phyloP scores from a whole-genome alignment of 2,797 vertebrate genomes.

The Muraenolepis orangiensis region DNA sequence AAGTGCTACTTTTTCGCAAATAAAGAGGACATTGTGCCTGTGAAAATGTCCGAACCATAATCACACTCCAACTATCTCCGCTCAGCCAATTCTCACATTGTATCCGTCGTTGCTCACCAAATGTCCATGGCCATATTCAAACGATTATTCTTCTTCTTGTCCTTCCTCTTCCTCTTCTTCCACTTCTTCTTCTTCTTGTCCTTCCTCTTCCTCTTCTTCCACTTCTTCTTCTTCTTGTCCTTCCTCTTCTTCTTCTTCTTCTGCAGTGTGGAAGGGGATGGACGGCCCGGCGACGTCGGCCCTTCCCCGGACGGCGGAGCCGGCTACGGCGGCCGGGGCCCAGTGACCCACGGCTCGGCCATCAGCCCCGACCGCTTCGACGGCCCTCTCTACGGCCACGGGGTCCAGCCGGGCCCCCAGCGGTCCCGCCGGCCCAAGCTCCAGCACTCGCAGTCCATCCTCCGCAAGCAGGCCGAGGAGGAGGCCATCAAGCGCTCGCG shows the following conservation, averaged over 20 bases:
- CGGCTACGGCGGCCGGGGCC: conserved; percentile 79
- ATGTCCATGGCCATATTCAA: neutral
- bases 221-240: neutral
- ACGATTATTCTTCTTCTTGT: neutral
- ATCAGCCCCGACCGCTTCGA: conserved; percentile 91
- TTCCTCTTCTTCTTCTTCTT: conserved; percentile 12
- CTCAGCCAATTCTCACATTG: neutral
- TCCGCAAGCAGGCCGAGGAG: conserved; percentile 96
- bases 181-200: too few species aligned
- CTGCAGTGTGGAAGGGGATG: conserved; percentile 91
- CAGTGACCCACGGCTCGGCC: conserved; percentile 84
- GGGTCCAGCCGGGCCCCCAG: conserved; percentile 82
- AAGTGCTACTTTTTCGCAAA: too few species aligned
- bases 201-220: too few species aligned
- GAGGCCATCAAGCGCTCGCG: conserved; percentile 96
- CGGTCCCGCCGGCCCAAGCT: conserved; percentile 87
- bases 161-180: too few species aligned
- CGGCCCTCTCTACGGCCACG: conserved; percentile 78
- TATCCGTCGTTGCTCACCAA: neutral
- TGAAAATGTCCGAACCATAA: conserved; percentile 3
- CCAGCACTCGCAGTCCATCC: conserved; percentile 93
- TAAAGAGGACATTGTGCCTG: neutral
- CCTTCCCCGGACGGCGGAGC: conserved; percentile 84
- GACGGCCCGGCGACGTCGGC: conserved; percentile 82
- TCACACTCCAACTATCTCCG: neutral